phyloP scores from a whole-genome alignment of 2,888 invertebrate species.

The Cephus pygmeus region DNA sequence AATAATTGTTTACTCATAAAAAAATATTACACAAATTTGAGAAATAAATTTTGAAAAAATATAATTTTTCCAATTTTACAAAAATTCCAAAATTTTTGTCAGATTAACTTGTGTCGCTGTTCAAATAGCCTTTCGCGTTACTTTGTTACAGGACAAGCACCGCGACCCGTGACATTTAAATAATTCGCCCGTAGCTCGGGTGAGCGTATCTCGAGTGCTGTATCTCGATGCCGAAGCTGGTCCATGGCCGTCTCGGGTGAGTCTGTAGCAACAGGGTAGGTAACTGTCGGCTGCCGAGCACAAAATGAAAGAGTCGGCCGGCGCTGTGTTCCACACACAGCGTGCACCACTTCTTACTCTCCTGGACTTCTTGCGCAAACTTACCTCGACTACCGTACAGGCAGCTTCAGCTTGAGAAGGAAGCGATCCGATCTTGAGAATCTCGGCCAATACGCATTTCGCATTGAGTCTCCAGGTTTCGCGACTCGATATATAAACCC shows the following conservation, averaged over 20 bases:
- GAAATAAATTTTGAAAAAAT: not conserved
- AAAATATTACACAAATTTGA: not conserved
- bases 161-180: slow-evolving; percentile 31
- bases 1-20: not conserved
- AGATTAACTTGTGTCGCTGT: not conserved
- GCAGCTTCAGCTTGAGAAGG: not conserved
- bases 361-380: not conserved
- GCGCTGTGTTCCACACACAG: not conserved
- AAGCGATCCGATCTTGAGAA: not conserved
- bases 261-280: slow-evolving; percentile 1
- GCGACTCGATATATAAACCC: not conserved
- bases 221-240: slow-evolving; percentile 1
- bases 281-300: not conserved
- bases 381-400: not conserved
- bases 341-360: not conserved
- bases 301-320: not conserved
- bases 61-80: too few species aligned
- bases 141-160: slow-evolving; percentile 26
- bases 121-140: slow-evolving; percentile 23
- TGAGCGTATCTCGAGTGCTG: not conserved
- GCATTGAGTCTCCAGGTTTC: not conserved
- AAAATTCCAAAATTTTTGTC: not conserved
- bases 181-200: slow-evolving; percentile 1
- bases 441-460: not conserved
- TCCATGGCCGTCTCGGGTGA: slow-evolving; percentile 2